phyloP scores from a whole-genome alignment of 2,888 invertebrate species.

The Iselma pallidipennis region DNA sequence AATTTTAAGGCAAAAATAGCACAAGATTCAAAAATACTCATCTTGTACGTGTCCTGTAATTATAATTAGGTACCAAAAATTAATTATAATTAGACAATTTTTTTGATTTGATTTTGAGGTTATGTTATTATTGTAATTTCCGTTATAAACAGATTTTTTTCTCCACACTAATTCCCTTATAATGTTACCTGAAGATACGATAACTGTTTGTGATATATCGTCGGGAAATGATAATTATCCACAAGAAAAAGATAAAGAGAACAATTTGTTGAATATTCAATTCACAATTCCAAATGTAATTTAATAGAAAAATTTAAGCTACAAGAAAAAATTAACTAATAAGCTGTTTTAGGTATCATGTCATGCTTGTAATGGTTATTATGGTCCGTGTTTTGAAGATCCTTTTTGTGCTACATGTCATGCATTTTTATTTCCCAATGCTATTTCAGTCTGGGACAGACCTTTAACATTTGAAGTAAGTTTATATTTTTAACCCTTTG shows the following conservation, averaged over 20 bases:
- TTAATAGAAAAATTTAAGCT: constrained; percentile 22
- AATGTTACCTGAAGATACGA: constrained; percentile 27
- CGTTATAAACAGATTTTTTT: not conserved
- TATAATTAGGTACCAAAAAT: too few relatives aligned
- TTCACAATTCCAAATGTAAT: constrained; percentile 1
- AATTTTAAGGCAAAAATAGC: too few relatives aligned
- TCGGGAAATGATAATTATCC: constrained; percentile 4
- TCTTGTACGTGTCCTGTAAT: too few relatives aligned
- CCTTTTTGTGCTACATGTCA: constrained; percentile 92
- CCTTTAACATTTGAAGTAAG: constrained; percentile 53
- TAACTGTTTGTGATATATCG: constrained; percentile 17
- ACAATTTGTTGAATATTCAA: constrained; percentile 1
- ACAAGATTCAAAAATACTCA: too few relatives aligned
- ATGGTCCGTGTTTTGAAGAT: constrained; percentile 88
- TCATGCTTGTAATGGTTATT: constrained; percentile 87
- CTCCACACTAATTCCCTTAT: not conserved
- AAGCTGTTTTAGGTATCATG: constrained; percentile 74
- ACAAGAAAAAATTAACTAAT: too few relatives aligned
- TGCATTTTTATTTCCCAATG: constrained; percentile 85
- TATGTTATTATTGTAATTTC: too few relatives aligned
- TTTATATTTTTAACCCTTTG: not conserved
- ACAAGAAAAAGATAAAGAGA: constrained; percentile 8
- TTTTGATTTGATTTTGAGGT: not conserved
- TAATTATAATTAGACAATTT: too few relatives aligned
- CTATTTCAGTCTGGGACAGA: constrained; percentile 48